Base-by-base conservation (phyloP, 1,140 invertebrate species). In the Trichonephila clavata region DNA sequence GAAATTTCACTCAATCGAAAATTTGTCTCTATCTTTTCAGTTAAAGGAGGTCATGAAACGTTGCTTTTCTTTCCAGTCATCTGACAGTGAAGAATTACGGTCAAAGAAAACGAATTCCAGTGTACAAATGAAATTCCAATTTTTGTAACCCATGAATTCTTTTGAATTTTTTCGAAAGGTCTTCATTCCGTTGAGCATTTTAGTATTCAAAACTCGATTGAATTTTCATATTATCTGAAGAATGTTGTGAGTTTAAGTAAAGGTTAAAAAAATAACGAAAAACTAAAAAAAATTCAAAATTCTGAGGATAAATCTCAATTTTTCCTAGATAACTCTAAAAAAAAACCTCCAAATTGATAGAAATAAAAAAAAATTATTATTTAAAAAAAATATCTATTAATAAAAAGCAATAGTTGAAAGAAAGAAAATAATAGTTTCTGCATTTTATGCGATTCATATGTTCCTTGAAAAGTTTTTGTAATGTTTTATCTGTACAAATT, bases 41-140 rank as follows among this genome's bases (percentile, higher is more conserved):
- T 32, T n/a, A 87, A 50, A 87, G 57, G 86, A 87, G 86, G 86
- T 87, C 86, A 87, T 63, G 59, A 61, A 65, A 61, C 39, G 32
- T 32, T 16, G 59, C 39, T 84, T 84, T 65, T 65, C 57, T 39
- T n/a, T 68, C 39, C 16, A 18, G 59, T 63, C 21, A 32, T 65
- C 24, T 59, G 86, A 87, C 59, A 87, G 59, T 63, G 86, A 87
- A 61, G 63, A 87, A 63, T 63, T 84, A 24, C 83, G 83, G 24
- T 60, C 57, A 32, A 21, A 13, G 21, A n/a, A 59, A 84, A 60
- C n/a, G 83, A 27, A 84, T 59, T 59, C 57, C 14, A 13, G 10
- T 5, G 24, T 59, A 84, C 83, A 84, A 84, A 87, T 63, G 86
- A 87, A 84, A 84, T 60, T 84, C 83, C 57, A 50, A 24, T 77